These are phyloP conservation scores for Chirona hameri DNA, from an alignment of 2,888 invertebrate species.

Conservation along the genomic window DNA sequence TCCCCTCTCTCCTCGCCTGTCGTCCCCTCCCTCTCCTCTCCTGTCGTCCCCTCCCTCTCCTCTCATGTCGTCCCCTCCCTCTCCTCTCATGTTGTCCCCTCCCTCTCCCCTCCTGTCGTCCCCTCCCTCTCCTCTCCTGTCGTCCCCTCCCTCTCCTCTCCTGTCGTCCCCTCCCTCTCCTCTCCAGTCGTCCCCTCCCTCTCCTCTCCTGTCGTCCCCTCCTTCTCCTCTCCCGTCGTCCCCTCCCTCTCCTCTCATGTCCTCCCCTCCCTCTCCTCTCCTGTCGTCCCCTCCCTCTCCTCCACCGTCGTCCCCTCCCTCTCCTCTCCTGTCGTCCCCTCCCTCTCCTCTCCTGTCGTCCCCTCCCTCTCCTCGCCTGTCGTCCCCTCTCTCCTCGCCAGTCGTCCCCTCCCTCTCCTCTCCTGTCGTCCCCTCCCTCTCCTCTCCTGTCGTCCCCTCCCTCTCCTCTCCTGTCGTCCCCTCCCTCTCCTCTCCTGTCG, in stretches of 20 bases:
- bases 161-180: background rate
- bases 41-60: too few relatives aligned
- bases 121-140: background rate
- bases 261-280: background rate
- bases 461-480: too few relatives aligned
- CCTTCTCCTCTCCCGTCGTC: background rate
- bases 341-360: background rate
- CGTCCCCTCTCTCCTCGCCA: background rate
- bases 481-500: too few relatives aligned
- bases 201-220: background rate
- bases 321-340: too few relatives aligned
- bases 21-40: too few relatives aligned
- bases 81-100: too few relatives aligned
- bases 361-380: background rate
- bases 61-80: too few relatives aligned
- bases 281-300: background rate
- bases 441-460: too few relatives aligned
- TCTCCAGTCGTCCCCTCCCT: background rate
- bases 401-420: background rate
- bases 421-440: too few relatives aligned
- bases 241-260: background rate
- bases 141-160: background rate
- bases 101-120: background rate
- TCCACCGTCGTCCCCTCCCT: too few relatives aligned
- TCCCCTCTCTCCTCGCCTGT: too few relatives aligned